These are phyloP conservation scores for Athrips mouffetella DNA, from an alignment of 2,888 invertebrate species.

Conservation along the genomic window DNA sequence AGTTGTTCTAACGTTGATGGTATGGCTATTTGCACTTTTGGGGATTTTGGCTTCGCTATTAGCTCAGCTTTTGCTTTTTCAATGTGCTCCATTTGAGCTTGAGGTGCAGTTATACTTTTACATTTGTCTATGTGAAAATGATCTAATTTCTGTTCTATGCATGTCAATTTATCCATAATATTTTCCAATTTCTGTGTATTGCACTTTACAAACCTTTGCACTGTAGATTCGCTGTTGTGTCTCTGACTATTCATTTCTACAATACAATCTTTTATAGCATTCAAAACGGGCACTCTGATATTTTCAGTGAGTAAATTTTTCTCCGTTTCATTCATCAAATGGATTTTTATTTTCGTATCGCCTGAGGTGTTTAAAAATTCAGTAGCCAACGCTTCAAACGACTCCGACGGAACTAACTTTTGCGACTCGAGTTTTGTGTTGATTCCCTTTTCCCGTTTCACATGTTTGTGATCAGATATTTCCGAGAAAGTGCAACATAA, in stretches of 20 bases:
- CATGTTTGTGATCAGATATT: conserved; percentile 46
- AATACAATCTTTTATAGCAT: conserved; percentile 53
- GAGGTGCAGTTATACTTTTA: conserved; percentile 23
- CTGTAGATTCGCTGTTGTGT: conserved; percentile 35
- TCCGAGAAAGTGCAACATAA: conserved; percentile 57
- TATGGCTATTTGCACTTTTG: conserved; percentile 25
- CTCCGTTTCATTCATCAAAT: conserved; percentile 62
- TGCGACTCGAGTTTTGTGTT: conserved; percentile 31
- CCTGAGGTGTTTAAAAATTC: conserved; percentile 41
- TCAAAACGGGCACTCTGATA: conserved; percentile 53
- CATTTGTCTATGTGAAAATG: conserved; percentile 11
- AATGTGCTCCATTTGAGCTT: conserved; percentile 20
- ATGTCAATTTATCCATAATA: conserved; percentile 46
- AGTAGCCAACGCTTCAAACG: conserved; percentile 58
- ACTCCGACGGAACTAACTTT: conserved; percentile 49
- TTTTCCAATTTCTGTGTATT: conserved; percentile 49
- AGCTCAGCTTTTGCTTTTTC: background rate
- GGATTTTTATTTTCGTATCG: conserved; percentile 58
- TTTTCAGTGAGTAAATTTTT: conserved; percentile 53
- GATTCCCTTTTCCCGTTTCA: conserved; percentile 31
- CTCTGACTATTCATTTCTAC: conserved; percentile 38
- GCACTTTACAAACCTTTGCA: conserved; percentile 41
- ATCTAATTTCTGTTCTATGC: conserved; percentile 52
- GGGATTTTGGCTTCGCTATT: background rate
- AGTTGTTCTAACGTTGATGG: conserved; percentile 53